Evolutionary conservation across 2,888 invertebrate genomes (phyloP).

Genomic region (Tenthredo livida): DNA sequence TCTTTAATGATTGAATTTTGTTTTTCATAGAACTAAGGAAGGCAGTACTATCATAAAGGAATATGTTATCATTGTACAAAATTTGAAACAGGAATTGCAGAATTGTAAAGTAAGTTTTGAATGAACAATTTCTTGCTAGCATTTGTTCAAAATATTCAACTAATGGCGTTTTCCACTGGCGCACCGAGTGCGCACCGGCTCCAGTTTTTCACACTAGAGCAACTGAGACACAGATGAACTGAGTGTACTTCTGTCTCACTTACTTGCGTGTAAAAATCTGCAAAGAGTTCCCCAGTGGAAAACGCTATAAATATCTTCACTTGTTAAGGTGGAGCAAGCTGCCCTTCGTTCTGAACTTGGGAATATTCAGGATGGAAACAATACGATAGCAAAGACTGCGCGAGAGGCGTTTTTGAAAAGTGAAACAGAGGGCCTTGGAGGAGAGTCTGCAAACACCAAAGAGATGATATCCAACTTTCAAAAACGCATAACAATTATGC

Average conservation of each 20-base stretch:
- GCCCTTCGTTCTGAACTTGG: conserved; percentile 68
- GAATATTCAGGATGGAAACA: conserved; percentile 64
- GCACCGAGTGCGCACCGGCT: too few relatives aligned
- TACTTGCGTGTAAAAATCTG: too few relatives aligned
- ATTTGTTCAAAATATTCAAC: neutral
- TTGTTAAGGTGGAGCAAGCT: conserved; percentile 69
- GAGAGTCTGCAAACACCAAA: conserved; percentile 55
- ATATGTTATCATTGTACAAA: conserved; percentile 64
- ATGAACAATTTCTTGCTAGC: neutral
- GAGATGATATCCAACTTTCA: conserved; percentile 69
- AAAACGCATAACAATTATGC: conserved; percentile 68
- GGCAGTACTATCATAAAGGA: conserved; percentile 64
- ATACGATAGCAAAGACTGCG: conserved; percentile 62
- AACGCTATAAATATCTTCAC: too few relatives aligned
- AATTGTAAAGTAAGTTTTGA: conserved; percentile 67
- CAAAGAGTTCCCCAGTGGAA: too few relatives aligned
- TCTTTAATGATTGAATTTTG: conserved; percentile 8
- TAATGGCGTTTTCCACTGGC: too few relatives aligned
- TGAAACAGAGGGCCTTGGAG: conserved; percentile 62
- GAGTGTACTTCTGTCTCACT: too few relatives aligned
- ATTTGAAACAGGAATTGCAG: conserved; percentile 67
- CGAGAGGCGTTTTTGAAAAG: conserved; percentile 63
- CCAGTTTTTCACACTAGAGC: too few relatives aligned
- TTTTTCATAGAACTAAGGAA: conserved; percentile 60
- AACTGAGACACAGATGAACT: too few relatives aligned